Evolutionary conservation across 2,888 invertebrate genomes (phyloP).

Genomic region (Molorchus minor): DNA sequence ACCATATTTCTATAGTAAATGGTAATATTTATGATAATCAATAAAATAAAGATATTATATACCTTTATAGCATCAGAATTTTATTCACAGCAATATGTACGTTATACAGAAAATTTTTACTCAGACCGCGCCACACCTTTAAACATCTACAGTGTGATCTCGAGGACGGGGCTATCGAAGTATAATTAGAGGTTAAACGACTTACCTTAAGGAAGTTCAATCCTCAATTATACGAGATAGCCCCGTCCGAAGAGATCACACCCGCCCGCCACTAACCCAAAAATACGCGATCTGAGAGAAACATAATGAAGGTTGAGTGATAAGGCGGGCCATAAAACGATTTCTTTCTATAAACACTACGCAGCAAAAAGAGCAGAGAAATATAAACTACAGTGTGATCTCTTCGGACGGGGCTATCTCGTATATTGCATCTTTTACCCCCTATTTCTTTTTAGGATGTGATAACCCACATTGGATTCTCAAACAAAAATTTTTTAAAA

Average conservation of each 20-base stretch:
- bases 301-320: background rate
- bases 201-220: background rate
- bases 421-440: too few species aligned
- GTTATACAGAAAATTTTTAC: background rate
- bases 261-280: background rate
- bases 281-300: background rate
- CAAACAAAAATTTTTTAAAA: too few species aligned
- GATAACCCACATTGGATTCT: too few species aligned
- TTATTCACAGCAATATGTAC: background rate
- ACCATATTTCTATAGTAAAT: background rate
- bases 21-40: background rate
- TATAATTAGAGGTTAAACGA: background rate
- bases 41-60: background rate
- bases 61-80: background rate
- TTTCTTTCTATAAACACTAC: constrained; percentile 1
- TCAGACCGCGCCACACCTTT: background rate
- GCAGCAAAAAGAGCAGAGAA: constrained; percentile 1
- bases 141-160: constrained; percentile 3
- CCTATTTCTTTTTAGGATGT: too few species aligned
- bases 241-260: background rate
- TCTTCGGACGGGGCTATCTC: too few species aligned
- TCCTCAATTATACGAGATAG: too few species aligned
- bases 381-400: too few species aligned
- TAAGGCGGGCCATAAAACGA: background rate
- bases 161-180: constrained; percentile 1